phyloP scores from a whole-genome alignment of 2,797 vertebrate genomes.

The Coregonus ussuriensis region DNA sequence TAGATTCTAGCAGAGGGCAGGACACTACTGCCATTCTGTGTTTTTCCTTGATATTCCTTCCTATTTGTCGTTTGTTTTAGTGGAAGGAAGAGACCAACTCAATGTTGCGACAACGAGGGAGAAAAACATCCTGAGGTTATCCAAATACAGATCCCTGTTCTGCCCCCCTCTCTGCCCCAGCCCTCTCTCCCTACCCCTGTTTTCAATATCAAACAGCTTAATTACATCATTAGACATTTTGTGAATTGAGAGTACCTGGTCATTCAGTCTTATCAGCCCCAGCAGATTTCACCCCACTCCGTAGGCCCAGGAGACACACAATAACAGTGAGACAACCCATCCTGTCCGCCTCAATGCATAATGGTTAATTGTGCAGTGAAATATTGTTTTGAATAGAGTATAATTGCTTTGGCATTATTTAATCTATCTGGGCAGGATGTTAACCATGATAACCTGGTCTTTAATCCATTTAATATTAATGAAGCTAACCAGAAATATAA shows the following conservation, averaged over 20 bases:
- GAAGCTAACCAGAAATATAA: constrained; percentile 11
- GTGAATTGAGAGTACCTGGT: constrained; percentile 60
- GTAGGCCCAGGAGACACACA: constrained; percentile 61
- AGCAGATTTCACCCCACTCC: constrained; percentile 51
- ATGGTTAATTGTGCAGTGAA: constrained; percentile 56
- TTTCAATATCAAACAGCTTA: constrained; percentile 62
- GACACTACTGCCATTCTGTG: constrained; percentile 12
- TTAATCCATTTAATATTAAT: no score
- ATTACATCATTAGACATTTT: constrained; percentile 69
- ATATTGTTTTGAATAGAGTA: constrained; percentile 47
- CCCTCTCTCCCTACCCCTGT: neutral
- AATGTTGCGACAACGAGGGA: constrained; percentile 52
- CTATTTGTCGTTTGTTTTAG: constrained; percentile 28
- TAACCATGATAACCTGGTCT: no score
- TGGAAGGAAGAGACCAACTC: constrained; percentile 57
- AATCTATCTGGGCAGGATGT: neutral
- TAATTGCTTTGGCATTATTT: constrained; percentile 42
- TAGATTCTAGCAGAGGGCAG: neutral
- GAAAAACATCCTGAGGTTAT: constrained; percentile 65
- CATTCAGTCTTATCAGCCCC: constrained; percentile 55
- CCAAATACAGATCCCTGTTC: constrained; percentile 28
- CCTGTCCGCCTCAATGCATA: constrained; percentile 60
- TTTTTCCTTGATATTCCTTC: constrained; percentile 45
- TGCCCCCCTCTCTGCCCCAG: constrained; percentile 2
- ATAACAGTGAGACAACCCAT: constrained; percentile 68